Conservation (phyloP, 1,140 invertebrate genomes). For the Tetragonula clypearis region DNA sequence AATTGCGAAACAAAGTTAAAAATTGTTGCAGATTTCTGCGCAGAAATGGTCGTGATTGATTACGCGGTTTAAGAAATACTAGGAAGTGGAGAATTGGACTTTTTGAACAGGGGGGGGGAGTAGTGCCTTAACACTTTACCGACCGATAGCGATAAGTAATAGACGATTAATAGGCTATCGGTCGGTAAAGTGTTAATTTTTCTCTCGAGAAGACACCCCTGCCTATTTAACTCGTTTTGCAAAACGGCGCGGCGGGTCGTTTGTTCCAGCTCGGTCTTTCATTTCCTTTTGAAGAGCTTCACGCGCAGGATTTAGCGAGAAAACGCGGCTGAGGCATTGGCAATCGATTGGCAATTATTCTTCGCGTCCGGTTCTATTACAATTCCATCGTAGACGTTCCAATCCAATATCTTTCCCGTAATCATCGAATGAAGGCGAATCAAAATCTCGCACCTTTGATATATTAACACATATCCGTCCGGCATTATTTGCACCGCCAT, state of each 20-base stretch:
- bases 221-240: background rate
- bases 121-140: background rate
- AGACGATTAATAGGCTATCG: too few relatives aligned
- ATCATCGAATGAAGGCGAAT: background rate
- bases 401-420: background rate
- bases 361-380: conserved; percentile 24
- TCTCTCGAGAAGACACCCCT: background rate
- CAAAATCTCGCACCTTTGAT: background rate
- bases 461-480: background rate
- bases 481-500: too few relatives aligned
- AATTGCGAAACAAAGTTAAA: background rate
- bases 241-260: background rate
- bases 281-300: conserved; percentile 7
- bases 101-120: background rate
- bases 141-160: too few relatives aligned
- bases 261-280: background rate
- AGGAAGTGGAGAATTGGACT: background rate
- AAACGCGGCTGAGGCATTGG: conserved; percentile 6
- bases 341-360: conserved; percentile 44
- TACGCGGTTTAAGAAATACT: background rate
- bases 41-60: background rate
- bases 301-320: background rate
- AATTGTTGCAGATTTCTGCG: too few relatives aligned
- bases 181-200: background rate
- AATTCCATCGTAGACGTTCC: background rate